Percentiles rank a stretch among this genome's conserved stretches.
Evolutionary conservation across 1,140 invertebrate species (phyloP).

Genomic region (Caenorhabditis latens): DNA sequence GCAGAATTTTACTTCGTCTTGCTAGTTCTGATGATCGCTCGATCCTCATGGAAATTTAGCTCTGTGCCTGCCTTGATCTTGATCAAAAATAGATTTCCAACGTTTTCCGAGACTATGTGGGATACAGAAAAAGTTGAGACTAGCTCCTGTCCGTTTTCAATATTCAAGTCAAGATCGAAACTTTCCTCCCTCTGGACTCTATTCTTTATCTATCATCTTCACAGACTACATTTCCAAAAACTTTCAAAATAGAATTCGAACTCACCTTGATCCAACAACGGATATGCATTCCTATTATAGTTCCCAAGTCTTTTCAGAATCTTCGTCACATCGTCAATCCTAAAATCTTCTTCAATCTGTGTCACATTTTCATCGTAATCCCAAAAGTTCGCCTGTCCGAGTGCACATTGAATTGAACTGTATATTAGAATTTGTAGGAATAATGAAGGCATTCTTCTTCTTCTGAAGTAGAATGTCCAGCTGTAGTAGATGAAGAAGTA

Average conservation of each 20-base stretch:
- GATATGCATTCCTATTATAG: slow-evolving; percentile 65
- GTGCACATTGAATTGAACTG: slow-evolving; percentile 26
- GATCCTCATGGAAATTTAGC: too few species aligned
- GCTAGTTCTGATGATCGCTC: too few species aligned
- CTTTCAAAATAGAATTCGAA: not conserved
- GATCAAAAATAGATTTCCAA: too few species aligned
- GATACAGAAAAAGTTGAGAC: too few species aligned
- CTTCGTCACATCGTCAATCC: slow-evolving; percentile 59
- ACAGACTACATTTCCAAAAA: not conserved
- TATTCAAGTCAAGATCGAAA: too few species aligned
- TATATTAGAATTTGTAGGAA: slow-evolving; percentile 46
- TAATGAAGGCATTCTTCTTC: slow-evolving; percentile 32
- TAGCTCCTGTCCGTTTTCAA: too few species aligned
- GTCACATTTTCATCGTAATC: slow-evolving; percentile 43
- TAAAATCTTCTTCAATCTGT: slow-evolving; percentile 41
- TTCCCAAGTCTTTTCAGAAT: slow-evolving; percentile 56
- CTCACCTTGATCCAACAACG: slow-evolving; percentile 61
- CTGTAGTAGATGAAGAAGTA: not conserved
- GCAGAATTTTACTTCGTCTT: not conserved
- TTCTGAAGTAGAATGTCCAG: not conserved
- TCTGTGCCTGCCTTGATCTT: too few species aligned
- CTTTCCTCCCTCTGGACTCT: too few species aligned
- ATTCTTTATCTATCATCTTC: not conserved
- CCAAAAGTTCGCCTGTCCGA: slow-evolving; percentile 32
- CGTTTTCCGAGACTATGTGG: too few species aligned